Evolutionary conservation across 2,113 vertebrate species (phyloP).

Genomic region (Labeo rohita): DNA sequence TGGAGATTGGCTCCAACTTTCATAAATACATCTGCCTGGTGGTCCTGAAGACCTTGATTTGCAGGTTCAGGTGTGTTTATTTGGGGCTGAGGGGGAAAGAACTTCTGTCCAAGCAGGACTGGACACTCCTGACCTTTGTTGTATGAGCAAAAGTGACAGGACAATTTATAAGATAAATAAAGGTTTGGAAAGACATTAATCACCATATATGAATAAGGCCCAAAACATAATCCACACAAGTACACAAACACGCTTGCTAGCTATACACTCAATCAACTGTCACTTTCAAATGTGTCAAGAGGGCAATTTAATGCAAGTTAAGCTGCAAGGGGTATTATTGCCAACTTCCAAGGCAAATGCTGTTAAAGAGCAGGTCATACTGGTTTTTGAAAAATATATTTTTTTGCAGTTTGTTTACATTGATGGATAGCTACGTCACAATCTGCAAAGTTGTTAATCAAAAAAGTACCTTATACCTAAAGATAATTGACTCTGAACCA

Average conservation of each 20-base stretch:
- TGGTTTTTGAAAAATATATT: too few species aligned
- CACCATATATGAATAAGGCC: too few species aligned
- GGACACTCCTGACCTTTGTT: background rate
- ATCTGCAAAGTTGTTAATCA: too few species aligned
- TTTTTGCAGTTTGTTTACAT: too few species aligned
- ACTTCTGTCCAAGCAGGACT: background rate
- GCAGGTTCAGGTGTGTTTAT: background rate
- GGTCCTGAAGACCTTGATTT: background rate
- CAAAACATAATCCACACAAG: background rate
- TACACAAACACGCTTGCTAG: background rate
- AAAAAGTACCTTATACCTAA: too few species aligned
- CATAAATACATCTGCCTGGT: background rate
- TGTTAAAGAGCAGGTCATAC: too few species aligned
- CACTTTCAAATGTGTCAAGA: background rate
- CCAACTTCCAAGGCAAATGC: too few species aligned
- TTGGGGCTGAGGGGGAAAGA: background rate
- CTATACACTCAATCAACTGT: background rate
- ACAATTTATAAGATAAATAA: background rate
- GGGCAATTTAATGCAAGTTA: background rate
- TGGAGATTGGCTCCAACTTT: background rate
- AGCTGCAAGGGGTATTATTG: too few species aligned
- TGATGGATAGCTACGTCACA: too few species aligned
- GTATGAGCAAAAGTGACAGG: background rate
- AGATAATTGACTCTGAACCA: too few species aligned
- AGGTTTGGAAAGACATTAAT: background rate